A percentile compares a stretch with the other conserved stretches of the same genome.
Conservation (phyloP, 2,113 vertebrate species). For the Podilymbus podiceps region DNA sequence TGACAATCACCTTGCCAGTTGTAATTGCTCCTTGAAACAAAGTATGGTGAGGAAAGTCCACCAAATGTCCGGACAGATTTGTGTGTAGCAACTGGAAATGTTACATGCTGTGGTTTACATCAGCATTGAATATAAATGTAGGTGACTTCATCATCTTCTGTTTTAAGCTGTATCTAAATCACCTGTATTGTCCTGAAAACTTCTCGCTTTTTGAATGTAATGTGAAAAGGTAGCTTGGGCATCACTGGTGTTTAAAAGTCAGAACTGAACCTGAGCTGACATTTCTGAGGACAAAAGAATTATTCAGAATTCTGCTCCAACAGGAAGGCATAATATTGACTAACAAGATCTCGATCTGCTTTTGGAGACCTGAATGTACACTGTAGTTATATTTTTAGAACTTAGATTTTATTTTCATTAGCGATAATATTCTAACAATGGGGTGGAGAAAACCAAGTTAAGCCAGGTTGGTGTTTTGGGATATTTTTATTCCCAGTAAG, state of each 20-base stretch:
- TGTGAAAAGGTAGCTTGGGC: neutral
- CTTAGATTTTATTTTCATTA: neutral
- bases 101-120: neutral
- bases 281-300: neutral
- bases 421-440: neutral
- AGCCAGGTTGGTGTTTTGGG: neutral
- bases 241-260: neutral
- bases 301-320: neutral
- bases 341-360: neutral
- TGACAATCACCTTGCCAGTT: neutral
- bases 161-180: constrained; percentile 38
- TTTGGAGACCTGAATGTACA: neutral
- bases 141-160: constrained; percentile 21
- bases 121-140: neutral
- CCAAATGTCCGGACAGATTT: constrained; percentile 32
- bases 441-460: neutral
- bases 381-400: constrained; percentile 18
- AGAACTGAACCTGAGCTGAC: constrained; percentile 7
- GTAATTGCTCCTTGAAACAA: neutral
- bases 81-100: neutral
- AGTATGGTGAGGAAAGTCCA: neutral
- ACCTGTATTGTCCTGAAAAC: neutral
- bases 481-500: neutral
- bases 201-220: neutral
- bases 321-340: neutral